Evolutionary conservation across 2,113 vertebrate species (phyloP).

Genomic region (Empidonax alnorum): DNA sequence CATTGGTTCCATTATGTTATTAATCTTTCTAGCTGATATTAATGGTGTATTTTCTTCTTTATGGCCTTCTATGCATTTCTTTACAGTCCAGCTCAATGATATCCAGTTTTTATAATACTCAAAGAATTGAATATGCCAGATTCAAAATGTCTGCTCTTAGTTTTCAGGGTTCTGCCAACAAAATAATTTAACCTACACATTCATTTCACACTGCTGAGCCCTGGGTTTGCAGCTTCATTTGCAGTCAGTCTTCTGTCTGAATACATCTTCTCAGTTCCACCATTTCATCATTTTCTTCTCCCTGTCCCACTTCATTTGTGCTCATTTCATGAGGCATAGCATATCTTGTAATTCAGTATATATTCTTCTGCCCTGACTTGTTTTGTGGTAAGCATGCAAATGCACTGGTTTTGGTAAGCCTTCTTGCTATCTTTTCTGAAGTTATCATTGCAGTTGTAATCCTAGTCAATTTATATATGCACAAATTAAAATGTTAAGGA

Average conservation of each 20-base stretch:
- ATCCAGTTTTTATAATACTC: neutral
- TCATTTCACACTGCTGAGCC: constrained; percentile 31
- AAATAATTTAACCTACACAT: constrained; percentile 30
- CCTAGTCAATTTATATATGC: neutral
- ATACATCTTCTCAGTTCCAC: constrained; percentile 7
- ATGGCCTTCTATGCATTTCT: neutral
- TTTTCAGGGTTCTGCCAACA: constrained; percentile 22
- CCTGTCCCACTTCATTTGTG: constrained; percentile 41
- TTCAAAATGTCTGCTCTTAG: constrained; percentile 34
- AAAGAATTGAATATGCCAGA: constrained; percentile 24
- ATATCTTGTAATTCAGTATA: constrained; percentile 1
- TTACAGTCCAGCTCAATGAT: neutral
- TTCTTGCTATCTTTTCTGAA: neutral
- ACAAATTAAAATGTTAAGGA: neutral
- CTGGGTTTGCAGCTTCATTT: constrained; percentile 49
- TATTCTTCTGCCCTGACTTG: neutral
- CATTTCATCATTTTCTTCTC: constrained; percentile 40
- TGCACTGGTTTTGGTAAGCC: neutral
- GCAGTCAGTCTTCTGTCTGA: constrained; percentile 52
- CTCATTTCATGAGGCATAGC: constrained; percentile 25
- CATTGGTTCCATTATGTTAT: neutral
- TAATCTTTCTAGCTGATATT: constrained; percentile 21
- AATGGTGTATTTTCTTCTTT: constrained; percentile 2
- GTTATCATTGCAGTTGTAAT: neutral
- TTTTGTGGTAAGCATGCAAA: constrained; percentile 26